Conservation (phyloP, 53 echinoderm and acorn worm species). For the Pentamera pediparva region DNA sequence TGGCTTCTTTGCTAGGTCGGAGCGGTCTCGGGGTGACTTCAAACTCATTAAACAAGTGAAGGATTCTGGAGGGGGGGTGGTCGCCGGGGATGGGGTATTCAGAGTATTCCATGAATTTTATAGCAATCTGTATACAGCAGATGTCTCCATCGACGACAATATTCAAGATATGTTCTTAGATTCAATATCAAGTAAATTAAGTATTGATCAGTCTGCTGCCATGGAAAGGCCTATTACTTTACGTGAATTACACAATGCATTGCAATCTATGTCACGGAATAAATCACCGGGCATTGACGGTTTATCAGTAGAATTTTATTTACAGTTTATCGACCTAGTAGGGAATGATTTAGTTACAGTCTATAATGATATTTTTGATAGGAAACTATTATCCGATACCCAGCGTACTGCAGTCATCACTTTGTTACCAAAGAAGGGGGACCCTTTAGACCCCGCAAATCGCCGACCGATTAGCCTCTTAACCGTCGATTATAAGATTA, state of each 20-base stretch:
- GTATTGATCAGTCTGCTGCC: background rate
- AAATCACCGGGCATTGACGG: slow-evolving; percentile 59
- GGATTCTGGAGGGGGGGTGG: background rate
- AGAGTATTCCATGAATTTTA: slow-evolving; percentile 8
- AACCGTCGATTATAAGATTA: slow-evolving; percentile 56
- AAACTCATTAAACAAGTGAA: background rate
- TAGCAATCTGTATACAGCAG: background rate
- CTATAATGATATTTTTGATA: slow-evolving; percentile 10
- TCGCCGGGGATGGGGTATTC: background rate
- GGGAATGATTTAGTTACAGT: slow-evolving; percentile 25
- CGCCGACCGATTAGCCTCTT: slow-evolving; percentile 48
- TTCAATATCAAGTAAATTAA: background rate
- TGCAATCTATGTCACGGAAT: slow-evolving; percentile 1
- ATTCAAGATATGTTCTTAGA: background rate
- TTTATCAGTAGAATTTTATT: slow-evolving; percentile 42
- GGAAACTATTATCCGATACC: slow-evolving; percentile 4
- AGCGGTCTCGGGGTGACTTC: background rate
- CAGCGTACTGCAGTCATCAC: slow-evolving; percentile 45
- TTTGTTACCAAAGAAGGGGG: slow-evolving; percentile 50
- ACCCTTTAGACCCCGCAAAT: slow-evolving; percentile 32
- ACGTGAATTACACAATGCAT: background rate
- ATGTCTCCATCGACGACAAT: background rate
- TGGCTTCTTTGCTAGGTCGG: slow-evolving; percentile 13
- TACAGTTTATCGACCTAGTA: slow-evolving; percentile 29
- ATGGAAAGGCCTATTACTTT: slow-evolving; percentile 7